phyloP scores from a whole-genome alignment of 2,888 invertebrate genomes.

The Crioceris asparagi region DNA sequence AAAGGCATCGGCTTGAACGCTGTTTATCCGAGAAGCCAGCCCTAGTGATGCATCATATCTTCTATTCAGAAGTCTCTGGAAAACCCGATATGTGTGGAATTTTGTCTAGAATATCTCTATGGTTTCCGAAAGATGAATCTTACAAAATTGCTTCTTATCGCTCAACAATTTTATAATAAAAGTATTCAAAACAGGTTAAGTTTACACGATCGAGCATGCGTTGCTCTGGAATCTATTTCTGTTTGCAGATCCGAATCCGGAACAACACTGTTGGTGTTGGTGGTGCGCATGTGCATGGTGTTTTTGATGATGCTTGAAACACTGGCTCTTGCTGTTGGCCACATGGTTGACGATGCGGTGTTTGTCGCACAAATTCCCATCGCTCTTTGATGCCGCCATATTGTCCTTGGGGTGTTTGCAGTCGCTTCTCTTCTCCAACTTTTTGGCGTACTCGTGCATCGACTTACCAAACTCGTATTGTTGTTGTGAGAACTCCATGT shows the following conservation, averaged over 20 bases:
- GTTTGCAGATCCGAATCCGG: slow-evolving; percentile 37
- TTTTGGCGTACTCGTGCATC: slow-evolving; percentile 29
- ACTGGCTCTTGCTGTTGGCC: slow-evolving; percentile 28
- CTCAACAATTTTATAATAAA: too few relatives aligned
- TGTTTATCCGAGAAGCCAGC: too few relatives aligned
- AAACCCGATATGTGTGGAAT: too few relatives aligned
- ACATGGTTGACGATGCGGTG: slow-evolving; percentile 17
- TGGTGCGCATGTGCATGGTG: slow-evolving; percentile 18
- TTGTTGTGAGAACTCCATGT: slow-evolving; percentile 7
- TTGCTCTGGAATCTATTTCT: slow-evolving; percentile 39
- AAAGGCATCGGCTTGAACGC: too few relatives aligned
- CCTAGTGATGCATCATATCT: too few relatives aligned
- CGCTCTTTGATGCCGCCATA: slow-evolving; percentile 30
- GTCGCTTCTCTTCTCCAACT: slow-evolving; percentile 18
- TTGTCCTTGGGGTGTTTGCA: slow-evolving; percentile 16
- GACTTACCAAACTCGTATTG: slow-evolving; percentile 28
- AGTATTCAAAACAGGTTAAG: too few relatives aligned
- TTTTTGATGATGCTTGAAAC: slow-evolving; percentile 21
- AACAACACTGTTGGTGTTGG: slow-evolving; percentile 41
- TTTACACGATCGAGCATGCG: slow-evolving; percentile 34
- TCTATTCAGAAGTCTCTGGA: too few relatives aligned
- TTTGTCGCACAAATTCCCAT: slow-evolving; percentile 27
- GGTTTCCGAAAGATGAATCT: too few relatives aligned
- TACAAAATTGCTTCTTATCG: too few relatives aligned
- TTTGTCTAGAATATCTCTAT: too few relatives aligned